Percentiles rank a stretch among this genome's conserved stretches.
phyloP scores from a whole-genome alignment of 2,888 invertebrate species.

The Aleiodes alternator region DNA sequence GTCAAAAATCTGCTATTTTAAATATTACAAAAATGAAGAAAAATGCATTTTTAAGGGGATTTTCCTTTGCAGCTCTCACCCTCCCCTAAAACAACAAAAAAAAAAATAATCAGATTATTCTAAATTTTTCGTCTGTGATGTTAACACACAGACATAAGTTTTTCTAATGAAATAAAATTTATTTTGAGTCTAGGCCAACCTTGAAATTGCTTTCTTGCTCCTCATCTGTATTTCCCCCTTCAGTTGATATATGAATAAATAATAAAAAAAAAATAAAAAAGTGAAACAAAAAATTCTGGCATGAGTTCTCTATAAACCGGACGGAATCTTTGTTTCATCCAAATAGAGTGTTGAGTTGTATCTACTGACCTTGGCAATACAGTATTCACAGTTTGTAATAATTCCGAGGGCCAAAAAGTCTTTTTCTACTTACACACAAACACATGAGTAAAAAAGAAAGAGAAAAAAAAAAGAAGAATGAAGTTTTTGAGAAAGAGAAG shows the following conservation, averaged over 20 bases:
- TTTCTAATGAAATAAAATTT: conserved; percentile 65
- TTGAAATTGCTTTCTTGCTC: conserved; percentile 55
- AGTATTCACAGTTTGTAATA: not conserved
- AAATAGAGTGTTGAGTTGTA: conserved; percentile 23
- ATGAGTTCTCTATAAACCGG: conserved; percentile 8
- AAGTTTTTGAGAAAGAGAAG: not conserved
- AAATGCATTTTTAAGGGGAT: too few relatives aligned
- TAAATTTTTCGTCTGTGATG: too few relatives aligned
- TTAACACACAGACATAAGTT: conserved; percentile 56
- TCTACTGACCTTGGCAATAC: conserved; percentile 15
- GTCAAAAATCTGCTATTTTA: too few relatives aligned
- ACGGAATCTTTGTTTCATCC: conserved; percentile 33
- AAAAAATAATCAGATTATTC: too few relatives aligned
- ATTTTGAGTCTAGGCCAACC: conserved; percentile 72
- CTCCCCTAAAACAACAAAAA: too few relatives aligned
- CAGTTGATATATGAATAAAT: not conserved
- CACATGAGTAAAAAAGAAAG: conserved; percentile 19
- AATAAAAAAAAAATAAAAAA: too few relatives aligned
- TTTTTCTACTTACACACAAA: conserved; percentile 32
- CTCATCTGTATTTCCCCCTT: conserved; percentile 31
- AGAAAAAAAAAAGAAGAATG: conserved; percentile 9
- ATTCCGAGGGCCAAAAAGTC: conserved; percentile 37
- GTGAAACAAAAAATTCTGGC: conserved; percentile 11
- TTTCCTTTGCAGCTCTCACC: too few relatives aligned
- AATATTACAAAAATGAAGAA: too few relatives aligned